These are phyloP conservation scores for Stigmatopora argus DNA, from an alignment of 2,113 vertebrate species.

Conservation along the genomic window DNA sequence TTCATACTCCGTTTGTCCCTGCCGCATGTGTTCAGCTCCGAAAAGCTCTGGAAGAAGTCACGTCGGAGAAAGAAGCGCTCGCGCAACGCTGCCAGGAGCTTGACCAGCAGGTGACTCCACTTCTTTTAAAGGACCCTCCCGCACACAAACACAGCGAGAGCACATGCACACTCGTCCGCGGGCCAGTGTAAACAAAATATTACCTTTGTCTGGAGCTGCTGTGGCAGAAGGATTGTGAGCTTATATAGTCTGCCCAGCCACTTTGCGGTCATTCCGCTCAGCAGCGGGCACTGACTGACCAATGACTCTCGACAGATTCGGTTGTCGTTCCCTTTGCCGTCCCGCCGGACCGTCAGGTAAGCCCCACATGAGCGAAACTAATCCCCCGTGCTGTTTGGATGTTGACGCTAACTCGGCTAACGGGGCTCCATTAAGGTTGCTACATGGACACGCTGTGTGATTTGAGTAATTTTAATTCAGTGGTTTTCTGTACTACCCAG, in stretches of 20 bases:
- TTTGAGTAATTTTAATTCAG: not conserved
- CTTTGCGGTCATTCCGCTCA: slow-evolving; percentile 13
- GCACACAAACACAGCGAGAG: not conserved
- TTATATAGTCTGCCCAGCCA: slow-evolving; percentile 33
- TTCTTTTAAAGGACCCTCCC: not conserved
- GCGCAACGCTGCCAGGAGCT: slow-evolving; percentile 89
- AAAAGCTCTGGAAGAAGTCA: slow-evolving; percentile 80
- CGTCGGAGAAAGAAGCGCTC: slow-evolving; percentile 84
- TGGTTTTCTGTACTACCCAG: too few species aligned
- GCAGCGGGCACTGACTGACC: slow-evolving; percentile 59
- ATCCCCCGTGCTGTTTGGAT: slow-evolving; percentile 35
- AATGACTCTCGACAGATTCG: slow-evolving; percentile 78
- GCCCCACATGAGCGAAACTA: slow-evolving; percentile 42
- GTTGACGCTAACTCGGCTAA: slow-evolving; percentile 47
- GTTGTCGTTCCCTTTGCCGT: slow-evolving; percentile 71
- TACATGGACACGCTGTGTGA: not conserved
- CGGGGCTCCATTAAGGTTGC: not conserved
- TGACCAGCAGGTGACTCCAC: slow-evolving; percentile 80
- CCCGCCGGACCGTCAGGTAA: slow-evolving; percentile 49
- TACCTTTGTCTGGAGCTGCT: slow-evolving; percentile 59
- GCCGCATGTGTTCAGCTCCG: slow-evolving; percentile 74
- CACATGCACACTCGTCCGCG: slow-evolving; percentile 15
- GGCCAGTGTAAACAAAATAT: slow-evolving; percentile 42
- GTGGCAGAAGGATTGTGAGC: slow-evolving; percentile 57
- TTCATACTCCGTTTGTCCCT: not conserved